A percentile compares a stretch with the other conserved stretches of the same genome.
These are phyloP conservation scores for Microdon myrmicae DNA, from an alignment of 2,888 invertebrate species.

Conservation along the genomic window DNA sequence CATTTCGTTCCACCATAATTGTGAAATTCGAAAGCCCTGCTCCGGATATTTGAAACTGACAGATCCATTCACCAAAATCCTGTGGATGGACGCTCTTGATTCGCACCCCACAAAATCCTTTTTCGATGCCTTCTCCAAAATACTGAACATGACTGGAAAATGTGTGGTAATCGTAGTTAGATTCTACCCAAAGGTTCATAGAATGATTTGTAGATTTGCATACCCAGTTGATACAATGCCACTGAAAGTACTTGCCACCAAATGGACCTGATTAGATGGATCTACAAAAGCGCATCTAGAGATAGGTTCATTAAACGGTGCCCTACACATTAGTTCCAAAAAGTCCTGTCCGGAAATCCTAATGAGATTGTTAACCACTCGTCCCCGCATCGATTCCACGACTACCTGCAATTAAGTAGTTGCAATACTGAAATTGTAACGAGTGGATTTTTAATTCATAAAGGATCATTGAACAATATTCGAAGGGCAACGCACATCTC, in stretches of 20 bases:
- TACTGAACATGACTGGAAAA: conserved; percentile 55
- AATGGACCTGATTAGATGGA: conserved; percentile 54
- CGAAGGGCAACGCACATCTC: conserved; percentile 1
- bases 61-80: conserved; percentile 57
- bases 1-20: conserved; percentile 21
- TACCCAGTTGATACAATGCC: conserved; percentile 55
- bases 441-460: conserved; percentile 32
- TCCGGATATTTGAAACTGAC: conserved; percentile 50
- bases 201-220: conserved; percentile 10
- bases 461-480: conserved; percentile 18
- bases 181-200: not conserved
- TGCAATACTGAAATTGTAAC: not conserved
- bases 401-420: conserved; percentile 45
- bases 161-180: not conserved
- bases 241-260: conserved; percentile 51
- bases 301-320: conserved; percentile 55
- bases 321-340: conserved; percentile 55
- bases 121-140: conserved; percentile 54
- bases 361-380: conserved; percentile 48
- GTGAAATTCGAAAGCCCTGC: conserved; percentile 33
- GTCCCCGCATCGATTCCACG: conserved; percentile 54
- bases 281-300: conserved; percentile 55
- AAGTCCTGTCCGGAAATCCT: conserved; percentile 42
- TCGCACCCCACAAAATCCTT: conserved; percentile 56
- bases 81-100: conserved; percentile 45